Base-by-base conservation (phyloP, 2,113 vertebrate species). In the Oryzias javanicus region DNA sequence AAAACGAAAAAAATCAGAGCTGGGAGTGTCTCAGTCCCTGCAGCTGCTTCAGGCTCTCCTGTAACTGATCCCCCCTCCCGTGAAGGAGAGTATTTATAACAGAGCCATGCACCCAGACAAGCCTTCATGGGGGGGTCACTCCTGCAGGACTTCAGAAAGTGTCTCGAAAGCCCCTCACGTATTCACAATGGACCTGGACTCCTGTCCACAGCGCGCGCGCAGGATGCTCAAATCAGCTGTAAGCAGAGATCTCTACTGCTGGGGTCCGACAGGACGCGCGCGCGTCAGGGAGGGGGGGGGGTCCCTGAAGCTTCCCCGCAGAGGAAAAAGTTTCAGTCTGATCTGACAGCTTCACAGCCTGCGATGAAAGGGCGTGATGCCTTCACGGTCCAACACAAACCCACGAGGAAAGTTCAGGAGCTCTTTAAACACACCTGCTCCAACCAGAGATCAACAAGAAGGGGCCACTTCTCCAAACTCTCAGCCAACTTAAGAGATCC, bases 41-140 rank as follows among this genome's bases (percentile, higher is more conserved):
- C 83, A 80, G 73, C 83, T 86, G 83, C 14, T 72, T 35, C 3
- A 13, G 47, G 73, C 41, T 1, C 29, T 70, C 42, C 57, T 55
- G 83, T 73, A 85, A 86, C 69, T 14, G 72, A 85, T 49, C 35
- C 35, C 35, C 35, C 35, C 25, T 72, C 67, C 57, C 49, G 1
- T 5, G 41, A 10, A 62, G 41, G 70, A 4, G 67, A 70, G 80
- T 86, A 85, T 88, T 82, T 85, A 83, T 85, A 83, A 13, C 68
- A 0, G 1, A 5, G 41, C 63, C 29, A 1, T 67, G n/a, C 29
- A 35, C 29, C 29, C 29, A 35, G 35, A 35, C 35, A 2, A 35
- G 10, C 35, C 35, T 12, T 35, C 8, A 27, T 5, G 25, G 25
- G 25, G 35, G 35, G 35, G 35, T 35, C 35, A 12, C 46, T 20